These are phyloP conservation scores for Drosophila rellima DNA, from an alignment of 2,888 invertebrate species.

Conservation along the genomic window DNA sequence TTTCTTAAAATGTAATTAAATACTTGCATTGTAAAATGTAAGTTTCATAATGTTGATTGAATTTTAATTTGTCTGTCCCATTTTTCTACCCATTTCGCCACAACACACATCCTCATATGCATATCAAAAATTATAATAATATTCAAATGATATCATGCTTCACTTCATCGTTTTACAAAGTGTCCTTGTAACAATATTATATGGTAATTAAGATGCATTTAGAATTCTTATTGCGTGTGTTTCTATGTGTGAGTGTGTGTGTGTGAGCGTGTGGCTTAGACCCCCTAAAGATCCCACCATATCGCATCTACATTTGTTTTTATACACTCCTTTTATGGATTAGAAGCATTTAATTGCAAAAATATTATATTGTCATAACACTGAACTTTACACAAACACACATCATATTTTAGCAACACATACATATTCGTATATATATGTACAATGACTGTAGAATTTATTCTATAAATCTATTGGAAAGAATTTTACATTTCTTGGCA, in stretches of 20 bases:
- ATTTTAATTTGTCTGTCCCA: slow-evolving; percentile 13
- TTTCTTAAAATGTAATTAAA: not conserved
- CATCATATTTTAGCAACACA: slow-evolving; percentile 27
- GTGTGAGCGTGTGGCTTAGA: slow-evolving; percentile 26
- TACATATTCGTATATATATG: slow-evolving; percentile 10
- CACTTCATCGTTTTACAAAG: slow-evolving; percentile 48
- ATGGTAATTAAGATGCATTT: slow-evolving; percentile 31
- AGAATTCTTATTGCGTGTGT: slow-evolving; percentile 12
- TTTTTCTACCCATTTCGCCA: slow-evolving; percentile 24
- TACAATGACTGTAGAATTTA: slow-evolving; percentile 40
- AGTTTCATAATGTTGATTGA: slow-evolving; percentile 6
- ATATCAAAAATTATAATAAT: slow-evolving; percentile 21
- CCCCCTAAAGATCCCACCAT: slow-evolving; percentile 44
- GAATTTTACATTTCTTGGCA: slow-evolving; percentile 52
- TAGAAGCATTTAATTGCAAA: slow-evolving; percentile 29
- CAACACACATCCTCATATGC: slow-evolving; percentile 32
- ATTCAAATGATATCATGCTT: slow-evolving; percentile 28
- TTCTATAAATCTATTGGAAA: slow-evolving; percentile 30
- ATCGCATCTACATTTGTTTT: slow-evolving; percentile 29
- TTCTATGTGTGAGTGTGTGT: slow-evolving; percentile 16
- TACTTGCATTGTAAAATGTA: slow-evolving; percentile 13
- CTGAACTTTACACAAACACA: slow-evolving; percentile 34
- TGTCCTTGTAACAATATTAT: slow-evolving; percentile 55
- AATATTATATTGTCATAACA: slow-evolving; percentile 26
- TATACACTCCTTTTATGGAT: slow-evolving; percentile 14